Evolutionary conservation across 2,888 invertebrate species (phyloP).

Genomic region (Andrena flavipes): DNA sequence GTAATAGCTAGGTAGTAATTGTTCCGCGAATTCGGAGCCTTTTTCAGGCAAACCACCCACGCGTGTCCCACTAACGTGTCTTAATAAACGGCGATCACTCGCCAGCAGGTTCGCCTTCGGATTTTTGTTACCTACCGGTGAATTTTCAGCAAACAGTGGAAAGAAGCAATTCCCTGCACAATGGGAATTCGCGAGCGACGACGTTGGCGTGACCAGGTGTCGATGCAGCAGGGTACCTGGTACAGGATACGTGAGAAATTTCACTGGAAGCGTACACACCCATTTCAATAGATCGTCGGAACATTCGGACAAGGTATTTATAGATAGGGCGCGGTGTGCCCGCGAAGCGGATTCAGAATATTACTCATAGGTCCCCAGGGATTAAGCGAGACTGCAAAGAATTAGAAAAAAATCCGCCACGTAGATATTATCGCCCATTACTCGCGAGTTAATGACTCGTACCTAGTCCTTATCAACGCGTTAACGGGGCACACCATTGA

Average conservation of each 20-base stretch:
- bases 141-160: too few relatives aligned
- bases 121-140: too few relatives aligned
- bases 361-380: slow-evolving; percentile 13
- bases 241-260: slow-evolving; percentile 57
- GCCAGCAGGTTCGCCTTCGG: too few relatives aligned
- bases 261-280: slow-evolving; percentile 45
- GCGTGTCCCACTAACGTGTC: too few relatives aligned
- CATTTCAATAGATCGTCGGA: slow-evolving; percentile 51
- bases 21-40: not conserved
- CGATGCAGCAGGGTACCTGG: slow-evolving; percentile 27
- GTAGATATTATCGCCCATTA: slow-evolving; percentile 12
- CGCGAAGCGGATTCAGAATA: slow-evolving; percentile 29
- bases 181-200: slow-evolving; percentile 11
- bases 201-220: slow-evolving; percentile 18
- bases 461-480: slow-evolving; percentile 5
- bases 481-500: not conserved
- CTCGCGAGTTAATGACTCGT: not conserved
- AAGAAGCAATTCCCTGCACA: not conserved
- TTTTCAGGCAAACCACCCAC: not conserved
- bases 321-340: slow-evolving; percentile 10
- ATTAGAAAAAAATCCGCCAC: slow-evolving; percentile 14
- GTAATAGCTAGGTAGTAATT: slow-evolving; percentile 4
- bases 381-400: slow-evolving; percentile 2
- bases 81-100: not conserved
- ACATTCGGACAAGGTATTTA: slow-evolving; percentile 32